Evolutionary conservation across 1,140 invertebrate genomes (phyloP), one percentile per base, ranked within the genome.

Genomic region (Drosophila ironensis): DNA sequence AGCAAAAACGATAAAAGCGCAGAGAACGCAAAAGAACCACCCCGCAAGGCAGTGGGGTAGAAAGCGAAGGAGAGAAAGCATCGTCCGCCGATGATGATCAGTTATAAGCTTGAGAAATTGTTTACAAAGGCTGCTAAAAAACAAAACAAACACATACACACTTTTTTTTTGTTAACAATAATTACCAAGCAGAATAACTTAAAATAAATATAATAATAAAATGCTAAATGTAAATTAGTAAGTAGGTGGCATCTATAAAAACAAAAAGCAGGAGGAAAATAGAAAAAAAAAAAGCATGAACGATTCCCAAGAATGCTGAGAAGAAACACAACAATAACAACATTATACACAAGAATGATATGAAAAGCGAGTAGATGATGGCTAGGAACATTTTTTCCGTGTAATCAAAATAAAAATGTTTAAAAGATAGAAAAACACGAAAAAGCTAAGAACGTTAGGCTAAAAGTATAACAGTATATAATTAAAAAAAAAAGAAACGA

Each of bases 71-170:
- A 16, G 19, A 12, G 4, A 20, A 6, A 20, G 38, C n/a, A 9
- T n/a, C 38, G 4, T 25, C 28, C 30, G 27, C 19, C 16, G 12
- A 66, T 28, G 8, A 30, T n/a, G 14, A n/a, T n/a, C n/a, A 37
- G 33, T 33, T 33, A 33, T 33, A 47, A 30, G 57, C 45, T 41
- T 44, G 45, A 46, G 44, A 46, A 68, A 35, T 76, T 82, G 77
- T 82, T 82, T 78, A 78, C 73, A 70, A 82, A 82, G 72, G 77
- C 78, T 82, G 76, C 72, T 82, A 69, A n/a, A n/a, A n/a, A n/a
- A n/a, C n/a, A n/a, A n/a, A n/a, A n/a, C 77, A 72, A 69, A 74
- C 44, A 61, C 40, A 66, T 27, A 59, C 24, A 60, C n/a, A n/a
- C n/a, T 74, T 77, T 78, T 74, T 80, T 81, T 81, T 81, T 81